Evolutionary conservation across 2,888 invertebrate species (phyloP).

Genomic region (Diabrotica balteata): DNA sequence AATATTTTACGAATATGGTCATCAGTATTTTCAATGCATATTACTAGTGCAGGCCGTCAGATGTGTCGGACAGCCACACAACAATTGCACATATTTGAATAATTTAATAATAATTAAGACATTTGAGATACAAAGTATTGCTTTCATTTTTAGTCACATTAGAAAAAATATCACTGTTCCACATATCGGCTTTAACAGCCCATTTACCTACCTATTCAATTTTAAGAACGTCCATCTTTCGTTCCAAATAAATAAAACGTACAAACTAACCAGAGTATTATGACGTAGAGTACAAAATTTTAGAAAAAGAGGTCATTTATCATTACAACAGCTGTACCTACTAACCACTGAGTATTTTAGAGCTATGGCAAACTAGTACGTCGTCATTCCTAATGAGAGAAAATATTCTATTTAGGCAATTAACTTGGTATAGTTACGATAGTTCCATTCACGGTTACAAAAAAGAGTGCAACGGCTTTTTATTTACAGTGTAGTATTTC

Average conservation of each 20-base stretch:
- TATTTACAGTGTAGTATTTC: too few species aligned
- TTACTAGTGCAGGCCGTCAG: constrained; percentile 52
- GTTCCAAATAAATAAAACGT: constrained; percentile 39
- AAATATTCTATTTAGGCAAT: constrained; percentile 29
- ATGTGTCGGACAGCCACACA: constrained; percentile 50
- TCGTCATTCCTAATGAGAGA: constrained; percentile 9
- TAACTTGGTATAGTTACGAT: too few species aligned
- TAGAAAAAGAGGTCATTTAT: constrained; percentile 55
- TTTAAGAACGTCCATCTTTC: constrained; percentile 37
- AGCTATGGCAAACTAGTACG: constrained; percentile 45
- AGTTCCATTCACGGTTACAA: too few species aligned
- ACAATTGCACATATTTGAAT: constrained; percentile 57
- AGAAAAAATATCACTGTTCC: constrained; percentile 71
- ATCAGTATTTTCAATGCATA: constrained; percentile 47
- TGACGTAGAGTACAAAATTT: constrained; percentile 18
- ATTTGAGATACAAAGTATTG: constrained; percentile 76
- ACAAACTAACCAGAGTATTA: constrained; percentile 27
- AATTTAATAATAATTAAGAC: constrained; percentile 63
- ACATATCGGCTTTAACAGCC: constrained; percentile 42
- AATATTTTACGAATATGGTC: constrained; percentile 57
- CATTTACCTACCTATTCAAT: constrained; percentile 32
- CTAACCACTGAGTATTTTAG: constrained; percentile 43
- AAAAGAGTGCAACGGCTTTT: too few species aligned
- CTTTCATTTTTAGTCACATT: constrained; percentile 77
- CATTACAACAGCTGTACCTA: constrained; percentile 61